Evolutionary conservation across 2,113 vertebrate genomes (phyloP).

Genomic region (Cygnus atratus): DNA sequence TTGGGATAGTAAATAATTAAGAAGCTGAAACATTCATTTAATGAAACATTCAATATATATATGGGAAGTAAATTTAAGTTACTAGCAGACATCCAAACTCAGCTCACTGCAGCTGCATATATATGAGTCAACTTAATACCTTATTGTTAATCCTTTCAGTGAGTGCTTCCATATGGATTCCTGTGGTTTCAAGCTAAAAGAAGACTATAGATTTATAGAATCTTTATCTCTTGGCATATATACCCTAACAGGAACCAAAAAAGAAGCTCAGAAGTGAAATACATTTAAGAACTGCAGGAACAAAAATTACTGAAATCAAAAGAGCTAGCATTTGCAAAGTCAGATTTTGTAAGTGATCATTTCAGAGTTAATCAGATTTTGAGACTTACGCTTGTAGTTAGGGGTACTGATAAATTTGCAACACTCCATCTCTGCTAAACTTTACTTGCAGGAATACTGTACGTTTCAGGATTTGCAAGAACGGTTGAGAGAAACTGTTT

Average conservation of each 20-base stretch:
- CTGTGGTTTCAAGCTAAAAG: conserved; percentile 14
- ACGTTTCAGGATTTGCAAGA: not conserved
- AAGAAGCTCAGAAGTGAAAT: not conserved
- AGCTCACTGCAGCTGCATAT: not conserved
- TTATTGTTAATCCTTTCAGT: conserved; percentile 24
- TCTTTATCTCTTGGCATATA: not conserved
- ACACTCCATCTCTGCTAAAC: not conserved
- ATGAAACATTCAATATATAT: not conserved
- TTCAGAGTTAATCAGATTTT: not conserved
- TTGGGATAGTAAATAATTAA: conserved; percentile 24
- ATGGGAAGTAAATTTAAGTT: conserved; percentile 25
- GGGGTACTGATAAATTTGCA: not conserved
- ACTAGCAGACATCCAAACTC: not conserved
- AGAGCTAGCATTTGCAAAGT: not conserved
- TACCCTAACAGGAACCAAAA: not conserved
- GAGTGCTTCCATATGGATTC: conserved; percentile 13
- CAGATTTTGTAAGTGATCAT: not conserved
- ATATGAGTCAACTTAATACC: not conserved
- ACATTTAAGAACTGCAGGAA: not conserved
- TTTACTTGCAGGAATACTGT: not conserved
- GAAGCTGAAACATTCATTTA: conserved; percentile 3
- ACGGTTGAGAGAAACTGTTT: not conserved
- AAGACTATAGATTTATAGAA: not conserved
- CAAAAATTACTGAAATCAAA: not conserved
- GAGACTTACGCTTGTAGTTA: not conserved